Percentiles rank a stretch among this genome's conserved stretches.
Evolutionary conservation across 2,888 invertebrate genomes (phyloP).

Genomic region (Slavum lentiscoides): DNA sequence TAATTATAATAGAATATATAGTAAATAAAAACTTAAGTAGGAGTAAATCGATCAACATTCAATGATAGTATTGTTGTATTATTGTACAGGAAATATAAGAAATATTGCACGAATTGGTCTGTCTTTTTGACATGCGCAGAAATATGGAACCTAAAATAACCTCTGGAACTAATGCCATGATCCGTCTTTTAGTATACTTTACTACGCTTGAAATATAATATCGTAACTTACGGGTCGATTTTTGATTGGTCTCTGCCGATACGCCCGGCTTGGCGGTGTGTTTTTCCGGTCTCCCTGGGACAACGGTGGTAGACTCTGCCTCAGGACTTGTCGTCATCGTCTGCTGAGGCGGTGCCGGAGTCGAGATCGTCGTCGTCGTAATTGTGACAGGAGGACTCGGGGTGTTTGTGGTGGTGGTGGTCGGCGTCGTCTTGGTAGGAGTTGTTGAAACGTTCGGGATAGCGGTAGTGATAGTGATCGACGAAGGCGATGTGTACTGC

Average conservation of each 20-base stretch:
- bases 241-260: constrained; percentile 51
- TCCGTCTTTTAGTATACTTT: too few relatives aligned
- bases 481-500: constrained; percentile 55
- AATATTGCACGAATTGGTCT: too few relatives aligned
- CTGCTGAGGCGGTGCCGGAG: constrained; percentile 56
- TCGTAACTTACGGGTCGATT: constrained; percentile 22
- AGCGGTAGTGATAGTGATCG: constrained; percentile 37
- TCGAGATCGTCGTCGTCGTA: constrained; percentile 55
- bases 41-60: too few relatives aligned
- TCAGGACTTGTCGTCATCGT: constrained; percentile 55
- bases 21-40: too few relatives aligned
- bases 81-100: too few relatives aligned
- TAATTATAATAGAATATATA: too few relatives aligned
- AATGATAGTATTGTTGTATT: too few relatives aligned
- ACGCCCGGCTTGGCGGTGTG: constrained; percentile 47
- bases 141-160: too few relatives aligned
- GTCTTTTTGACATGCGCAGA: too few relatives aligned
- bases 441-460: constrained; percentile 56
- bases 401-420: constrained; percentile 39
- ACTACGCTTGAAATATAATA: neutral
- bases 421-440: constrained; percentile 47
- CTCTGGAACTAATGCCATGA: too few relatives aligned
- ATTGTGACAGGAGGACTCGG: constrained; percentile 55
- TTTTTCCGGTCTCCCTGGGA: constrained; percentile 43
- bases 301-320: constrained; percentile 48